A percentile compares a stretch with the other conserved stretches of the same genome.
Evolutionary conservation across 2,113 vertebrate species (phyloP).

Genomic region (Myiopsitta monachus): DNA sequence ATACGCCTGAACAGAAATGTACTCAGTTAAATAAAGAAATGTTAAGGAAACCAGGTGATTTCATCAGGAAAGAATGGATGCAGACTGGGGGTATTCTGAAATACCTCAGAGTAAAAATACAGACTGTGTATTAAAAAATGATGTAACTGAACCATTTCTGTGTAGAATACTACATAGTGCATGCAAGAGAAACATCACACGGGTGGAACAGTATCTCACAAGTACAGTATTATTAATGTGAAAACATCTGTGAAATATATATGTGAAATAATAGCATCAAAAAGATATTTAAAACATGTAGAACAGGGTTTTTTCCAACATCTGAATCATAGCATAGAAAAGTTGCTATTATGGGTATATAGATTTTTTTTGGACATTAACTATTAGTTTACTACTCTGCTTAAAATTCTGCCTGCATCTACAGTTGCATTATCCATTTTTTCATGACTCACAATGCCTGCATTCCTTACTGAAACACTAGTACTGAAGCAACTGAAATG

Average conservation of each 20-base stretch:
- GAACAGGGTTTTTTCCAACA: background rate
- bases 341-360: background rate
- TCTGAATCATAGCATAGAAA: background rate
- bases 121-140: background rate
- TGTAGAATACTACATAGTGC: background rate
- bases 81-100: background rate
- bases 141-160: fast-evolving
- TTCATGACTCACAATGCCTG: background rate
- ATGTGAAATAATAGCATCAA: background rate
- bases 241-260: background rate
- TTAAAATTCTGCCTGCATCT: background rate
- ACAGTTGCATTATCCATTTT: background rate
- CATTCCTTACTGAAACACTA: background rate
- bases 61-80: background rate
- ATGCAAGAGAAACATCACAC: background rate
- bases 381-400: background rate
- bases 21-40: background rate
- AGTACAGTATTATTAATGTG: background rate
- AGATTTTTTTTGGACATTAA: background rate
- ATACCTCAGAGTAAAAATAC: background rate
- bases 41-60: background rate
- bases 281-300: background rate
- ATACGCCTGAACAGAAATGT: background rate
- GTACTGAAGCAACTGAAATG: background rate
- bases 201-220: background rate